Base-by-base conservation (phyloP, 2,888 invertebrate genomes). In the Marronus borbonicus region DNA sequence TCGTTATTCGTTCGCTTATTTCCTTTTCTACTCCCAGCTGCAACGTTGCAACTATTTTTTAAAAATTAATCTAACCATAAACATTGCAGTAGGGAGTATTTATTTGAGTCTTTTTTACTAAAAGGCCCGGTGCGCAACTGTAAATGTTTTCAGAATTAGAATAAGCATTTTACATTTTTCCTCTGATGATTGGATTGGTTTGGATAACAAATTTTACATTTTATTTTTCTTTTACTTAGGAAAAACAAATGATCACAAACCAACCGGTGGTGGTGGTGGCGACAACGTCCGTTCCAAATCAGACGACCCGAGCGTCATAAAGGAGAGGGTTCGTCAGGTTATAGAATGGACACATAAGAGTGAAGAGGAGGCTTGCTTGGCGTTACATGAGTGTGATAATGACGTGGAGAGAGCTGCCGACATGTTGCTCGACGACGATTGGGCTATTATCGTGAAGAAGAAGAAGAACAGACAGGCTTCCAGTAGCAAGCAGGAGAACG, bases 331-430 rank as follows among this genome's bases (percentile, higher is more conserved):
- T 81, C 92, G 93, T 85, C 93, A 94, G 89, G 91, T 97, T 81
- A 95, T 97, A 92, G 97, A 97, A 88, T 93, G 97, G 92, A 97
- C 98, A 77, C 93, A 95, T 84, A 94, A 95, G 86, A 93, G 95
- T 76, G 96, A 96, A 87, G 97, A 97, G 88, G 96, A 97, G 89
- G 97, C 96, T 76, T 95, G 95, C 86, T 94, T 96, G 87, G 98
- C 97, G 80, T 92, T 98, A 78, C 96, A 97, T 88, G 98, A 98
- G 90, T 95, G 95, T 86, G 96, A 97, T 90, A 94, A 96, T 88
- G 97, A 98, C 90, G 90, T 95, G 87, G 93, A 94, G 84, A 92
- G 92, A 86, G 98, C 97, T 80, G 94, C 94, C 84, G 94, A 95
- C 86, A 92, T 95, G 89, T 91, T 97, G 80, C 90, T 95, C 75